Evolutionary conservation across 2,888 invertebrate species (phyloP).

Genomic region (Nebria salina): DNA sequence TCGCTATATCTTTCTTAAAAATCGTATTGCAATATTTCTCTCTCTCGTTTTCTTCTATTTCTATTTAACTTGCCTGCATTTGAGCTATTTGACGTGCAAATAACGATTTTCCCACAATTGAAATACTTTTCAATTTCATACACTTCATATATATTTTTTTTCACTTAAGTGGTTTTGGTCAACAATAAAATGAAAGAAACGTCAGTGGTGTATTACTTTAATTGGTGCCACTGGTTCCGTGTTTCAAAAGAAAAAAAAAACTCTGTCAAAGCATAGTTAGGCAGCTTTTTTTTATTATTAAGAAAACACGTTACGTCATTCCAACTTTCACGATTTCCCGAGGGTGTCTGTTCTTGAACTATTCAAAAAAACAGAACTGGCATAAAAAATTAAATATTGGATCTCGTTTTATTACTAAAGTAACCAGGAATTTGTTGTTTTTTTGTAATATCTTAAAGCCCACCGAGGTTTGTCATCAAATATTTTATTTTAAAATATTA

Average conservation of each 20-base stretch:
- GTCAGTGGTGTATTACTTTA: not conserved
- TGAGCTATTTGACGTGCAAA: no score
- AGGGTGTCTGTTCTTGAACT: not conserved
- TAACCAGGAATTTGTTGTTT: not conserved
- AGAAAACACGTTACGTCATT: no score
- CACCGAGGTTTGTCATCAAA: not conserved
- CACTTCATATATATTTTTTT: not conserved
- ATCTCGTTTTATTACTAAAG: not conserved
- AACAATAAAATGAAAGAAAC: not conserved
- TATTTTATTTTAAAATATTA: not conserved
- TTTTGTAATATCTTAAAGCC: not conserved
- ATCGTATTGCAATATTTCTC: not conserved
- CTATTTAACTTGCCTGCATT: not conserved
- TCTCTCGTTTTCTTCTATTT: not conserved
- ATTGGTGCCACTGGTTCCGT: not conserved
- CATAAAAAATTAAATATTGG: not conserved
- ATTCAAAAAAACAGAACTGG: not conserved
- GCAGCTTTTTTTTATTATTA: not conserved
- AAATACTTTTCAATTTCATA: no score
- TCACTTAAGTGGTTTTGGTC: not conserved
- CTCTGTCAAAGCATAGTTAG: not conserved
- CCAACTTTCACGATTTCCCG: not conserved
- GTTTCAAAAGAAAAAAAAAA: not conserved
- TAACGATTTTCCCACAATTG: no score
- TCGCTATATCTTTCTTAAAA: not conserved